These are phyloP conservation scores for Cataglyphis hispanica DNA, from an alignment of 1,140 invertebrate species.

Conservation along the genomic window DNA sequence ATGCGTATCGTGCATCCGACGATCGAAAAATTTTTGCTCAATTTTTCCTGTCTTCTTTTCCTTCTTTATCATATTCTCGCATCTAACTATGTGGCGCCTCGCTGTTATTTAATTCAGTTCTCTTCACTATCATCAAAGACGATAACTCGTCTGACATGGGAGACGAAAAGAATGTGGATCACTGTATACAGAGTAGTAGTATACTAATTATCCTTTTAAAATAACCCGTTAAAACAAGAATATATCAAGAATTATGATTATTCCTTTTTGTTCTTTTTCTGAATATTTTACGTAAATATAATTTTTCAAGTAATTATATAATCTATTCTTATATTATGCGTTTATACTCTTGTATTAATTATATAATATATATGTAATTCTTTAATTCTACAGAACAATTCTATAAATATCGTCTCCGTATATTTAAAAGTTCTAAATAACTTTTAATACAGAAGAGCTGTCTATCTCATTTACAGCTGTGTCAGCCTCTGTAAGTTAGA, in stretches of 20 bases:
- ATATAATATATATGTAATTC: not conserved
- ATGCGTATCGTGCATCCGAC: not conserved
- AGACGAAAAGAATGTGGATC: conserved; percentile 24
- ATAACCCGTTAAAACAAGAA: too few species aligned
- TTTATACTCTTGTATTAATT: not conserved
- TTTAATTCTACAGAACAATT: not conserved
- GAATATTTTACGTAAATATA: not conserved
- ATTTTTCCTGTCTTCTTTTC: conserved; percentile 2
- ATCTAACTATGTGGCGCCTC: not conserved
- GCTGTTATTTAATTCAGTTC: not conserved
- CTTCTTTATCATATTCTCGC: not conserved
- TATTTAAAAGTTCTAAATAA: not conserved
- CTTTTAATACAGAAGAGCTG: not conserved
- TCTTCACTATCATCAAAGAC: conserved; percentile 13
- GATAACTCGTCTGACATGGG: conserved; percentile 9
- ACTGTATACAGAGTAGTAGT: not conserved
- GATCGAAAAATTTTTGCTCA: conserved; percentile 58
- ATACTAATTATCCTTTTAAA: conserved; percentile 1
- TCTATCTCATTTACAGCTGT: conserved; percentile 51
- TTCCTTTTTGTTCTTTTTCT: not conserved
- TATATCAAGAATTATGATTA: not conserved
- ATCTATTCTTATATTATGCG: not conserved
- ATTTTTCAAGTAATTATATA: not conserved
- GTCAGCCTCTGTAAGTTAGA: conserved; percentile 39
- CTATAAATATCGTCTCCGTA: not conserved